Conservation (phyloP, 2,888 invertebrate genomes). For the Dicyrtomina minuta region DNA sequence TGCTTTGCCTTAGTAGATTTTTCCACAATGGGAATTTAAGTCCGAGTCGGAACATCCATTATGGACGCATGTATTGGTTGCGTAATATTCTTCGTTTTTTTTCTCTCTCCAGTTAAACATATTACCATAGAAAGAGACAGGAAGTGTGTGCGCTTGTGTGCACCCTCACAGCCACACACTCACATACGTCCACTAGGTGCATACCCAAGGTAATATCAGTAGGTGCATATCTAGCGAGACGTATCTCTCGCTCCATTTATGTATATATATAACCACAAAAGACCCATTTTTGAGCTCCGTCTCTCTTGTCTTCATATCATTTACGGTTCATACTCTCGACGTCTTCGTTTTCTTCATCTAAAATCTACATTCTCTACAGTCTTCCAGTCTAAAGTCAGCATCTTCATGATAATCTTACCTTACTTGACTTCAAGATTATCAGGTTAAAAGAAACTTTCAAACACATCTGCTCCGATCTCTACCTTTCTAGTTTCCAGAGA, state of each 20-base stretch:
- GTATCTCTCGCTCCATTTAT: not conserved
- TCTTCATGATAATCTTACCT: conserved; percentile 10
- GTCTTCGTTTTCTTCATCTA: no score
- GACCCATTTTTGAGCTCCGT: conserved; percentile 3
- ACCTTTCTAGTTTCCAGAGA: no score
- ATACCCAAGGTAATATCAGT: no score
- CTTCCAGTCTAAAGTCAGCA: no score
- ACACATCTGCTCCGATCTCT: conserved; percentile 6
- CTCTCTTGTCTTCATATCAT: conserved; percentile 15
- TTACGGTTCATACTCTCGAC: not conserved
- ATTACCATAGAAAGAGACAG: not conserved
- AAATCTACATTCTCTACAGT: no score
- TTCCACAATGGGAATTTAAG: conserved; percentile 44
- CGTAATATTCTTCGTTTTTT: conserved; percentile 23
- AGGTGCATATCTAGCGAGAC: no score
- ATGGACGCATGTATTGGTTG: conserved; percentile 35
- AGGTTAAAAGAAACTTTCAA: conserved; percentile 16
- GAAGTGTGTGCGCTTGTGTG: not conserved
- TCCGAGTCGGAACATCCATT: conserved; percentile 32
- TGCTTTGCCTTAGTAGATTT: conserved; percentile 35
- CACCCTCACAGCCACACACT: not conserved
- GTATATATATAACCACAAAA: not conserved
- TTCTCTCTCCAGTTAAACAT: not conserved
- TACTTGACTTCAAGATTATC: conserved; percentile 18
- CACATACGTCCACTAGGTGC: no score